These are phyloP conservation scores for Xiphophorus hellerii DNA, from an alignment of 2,113 vertebrate genomes.

Conservation along the genomic window DNA sequence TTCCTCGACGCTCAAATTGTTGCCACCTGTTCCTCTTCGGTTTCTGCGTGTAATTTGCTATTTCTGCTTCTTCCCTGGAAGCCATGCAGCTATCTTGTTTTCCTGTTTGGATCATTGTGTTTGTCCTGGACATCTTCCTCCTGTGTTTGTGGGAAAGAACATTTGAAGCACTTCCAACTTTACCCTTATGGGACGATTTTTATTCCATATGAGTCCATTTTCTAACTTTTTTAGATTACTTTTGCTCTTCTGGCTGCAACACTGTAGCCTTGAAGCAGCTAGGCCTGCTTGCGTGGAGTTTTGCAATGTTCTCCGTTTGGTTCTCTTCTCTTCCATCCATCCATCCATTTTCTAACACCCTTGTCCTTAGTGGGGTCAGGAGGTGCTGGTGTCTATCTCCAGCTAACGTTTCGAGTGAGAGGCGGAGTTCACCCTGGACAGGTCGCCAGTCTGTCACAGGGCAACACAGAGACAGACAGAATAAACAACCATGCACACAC, in stretches of 20 bases:
- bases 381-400: too few relatives aligned
- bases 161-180: background rate
- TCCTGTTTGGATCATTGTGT: background rate
- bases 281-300: background rate
- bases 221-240: background rate
- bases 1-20: background rate
- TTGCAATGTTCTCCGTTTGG: background rate
- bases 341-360: too few relatives aligned
- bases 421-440: too few relatives aligned
- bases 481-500: too few relatives aligned
- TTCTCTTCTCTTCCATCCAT: background rate
- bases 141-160: background rate
- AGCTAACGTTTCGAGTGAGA: too few relatives aligned
- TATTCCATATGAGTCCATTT: background rate
- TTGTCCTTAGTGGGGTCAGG: too few relatives aligned
- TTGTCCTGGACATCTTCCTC: background rate
- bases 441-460: too few relatives aligned
- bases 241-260: background rate
- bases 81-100: background rate
- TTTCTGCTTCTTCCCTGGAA: background rate
- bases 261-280: background rate
- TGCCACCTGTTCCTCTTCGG: conserved; percentile 2
- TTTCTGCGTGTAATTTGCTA: background rate
- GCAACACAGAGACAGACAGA: too few relatives aligned
- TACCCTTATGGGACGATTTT: background rate